Evolutionary conservation across 2,113 vertebrate genomes (phyloP).

Genomic region (Eublepharis macularius): DNA sequence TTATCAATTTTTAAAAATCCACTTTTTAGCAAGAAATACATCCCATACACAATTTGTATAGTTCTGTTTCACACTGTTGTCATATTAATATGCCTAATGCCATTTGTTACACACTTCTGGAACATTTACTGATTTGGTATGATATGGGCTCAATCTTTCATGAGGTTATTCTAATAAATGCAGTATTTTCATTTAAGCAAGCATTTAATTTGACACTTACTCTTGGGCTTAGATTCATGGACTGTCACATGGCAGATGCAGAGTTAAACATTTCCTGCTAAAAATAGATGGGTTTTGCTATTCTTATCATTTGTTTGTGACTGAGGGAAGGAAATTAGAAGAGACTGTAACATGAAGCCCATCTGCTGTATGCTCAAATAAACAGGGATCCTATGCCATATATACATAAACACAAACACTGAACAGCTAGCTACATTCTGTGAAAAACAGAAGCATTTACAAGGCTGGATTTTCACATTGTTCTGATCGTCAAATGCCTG

Average conservation of each 20-base stretch:
- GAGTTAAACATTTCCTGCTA: background rate
- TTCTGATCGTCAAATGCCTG: background rate
- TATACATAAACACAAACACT: background rate
- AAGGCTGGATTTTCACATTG: background rate
- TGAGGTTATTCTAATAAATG: background rate
- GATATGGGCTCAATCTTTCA: background rate
- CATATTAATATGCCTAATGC: background rate
- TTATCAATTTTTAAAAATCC: too few relatives aligned
- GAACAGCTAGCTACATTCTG: background rate
- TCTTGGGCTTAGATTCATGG: background rate
- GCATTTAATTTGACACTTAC: background rate
- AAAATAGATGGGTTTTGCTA: slow-evolving; percentile 8
- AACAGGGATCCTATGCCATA: background rate
- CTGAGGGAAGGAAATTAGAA: background rate
- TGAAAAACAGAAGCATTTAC: background rate
- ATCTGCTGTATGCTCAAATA: background rate
- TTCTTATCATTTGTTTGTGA: slow-evolving; percentile 26
- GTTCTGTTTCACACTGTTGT: too few relatives aligned
- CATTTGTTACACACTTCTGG: background rate
- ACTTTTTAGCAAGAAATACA: too few relatives aligned
- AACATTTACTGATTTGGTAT: background rate
- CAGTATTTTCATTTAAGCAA: background rate
- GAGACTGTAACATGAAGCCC: background rate
- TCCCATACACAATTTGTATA: too few relatives aligned
- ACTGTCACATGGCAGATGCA: too few relatives aligned